Conservation (phyloP, 2,113 vertebrate species). For the Calidris pugnax region DNA sequence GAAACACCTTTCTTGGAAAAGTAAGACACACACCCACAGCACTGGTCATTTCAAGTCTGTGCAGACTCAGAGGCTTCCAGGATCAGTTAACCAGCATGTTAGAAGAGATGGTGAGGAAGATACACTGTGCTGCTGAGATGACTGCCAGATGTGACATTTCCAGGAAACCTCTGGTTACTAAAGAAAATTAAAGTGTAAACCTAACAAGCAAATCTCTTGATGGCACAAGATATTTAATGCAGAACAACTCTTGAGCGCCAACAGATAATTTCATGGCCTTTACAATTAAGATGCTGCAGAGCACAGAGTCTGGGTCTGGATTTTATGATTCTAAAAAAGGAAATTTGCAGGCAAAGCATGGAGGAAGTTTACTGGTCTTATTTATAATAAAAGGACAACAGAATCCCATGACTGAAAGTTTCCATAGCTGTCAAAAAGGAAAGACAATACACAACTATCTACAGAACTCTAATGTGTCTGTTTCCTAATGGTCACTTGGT, state of each 20-base stretch:
- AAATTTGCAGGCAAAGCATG: background rate
- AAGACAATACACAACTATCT: background rate
- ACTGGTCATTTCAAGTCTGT: background rate
- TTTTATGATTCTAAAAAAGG: background rate
- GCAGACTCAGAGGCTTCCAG: background rate
- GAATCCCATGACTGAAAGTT: background rate
- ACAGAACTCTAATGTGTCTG: background rate
- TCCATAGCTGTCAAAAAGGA: background rate
- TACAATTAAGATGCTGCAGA: background rate
- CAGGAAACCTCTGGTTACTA: background rate
- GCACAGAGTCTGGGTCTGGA: background rate
- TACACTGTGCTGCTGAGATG: background rate
- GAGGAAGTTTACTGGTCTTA: background rate
- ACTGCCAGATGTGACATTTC: background rate
- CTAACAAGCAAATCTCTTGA: background rate
- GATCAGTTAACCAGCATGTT: background rate
- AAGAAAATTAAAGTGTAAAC: background rate
- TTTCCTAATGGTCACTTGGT: background rate
- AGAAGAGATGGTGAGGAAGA: background rate
- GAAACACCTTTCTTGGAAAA: background rate
- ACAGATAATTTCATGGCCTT: background rate
- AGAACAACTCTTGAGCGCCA: background rate
- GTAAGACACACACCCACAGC: accelerated
- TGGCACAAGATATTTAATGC: background rate
- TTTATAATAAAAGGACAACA: background rate